phyloP scores from a whole-genome alignment of 2,113 vertebrate species.

The Cebus imitator region DNA sequence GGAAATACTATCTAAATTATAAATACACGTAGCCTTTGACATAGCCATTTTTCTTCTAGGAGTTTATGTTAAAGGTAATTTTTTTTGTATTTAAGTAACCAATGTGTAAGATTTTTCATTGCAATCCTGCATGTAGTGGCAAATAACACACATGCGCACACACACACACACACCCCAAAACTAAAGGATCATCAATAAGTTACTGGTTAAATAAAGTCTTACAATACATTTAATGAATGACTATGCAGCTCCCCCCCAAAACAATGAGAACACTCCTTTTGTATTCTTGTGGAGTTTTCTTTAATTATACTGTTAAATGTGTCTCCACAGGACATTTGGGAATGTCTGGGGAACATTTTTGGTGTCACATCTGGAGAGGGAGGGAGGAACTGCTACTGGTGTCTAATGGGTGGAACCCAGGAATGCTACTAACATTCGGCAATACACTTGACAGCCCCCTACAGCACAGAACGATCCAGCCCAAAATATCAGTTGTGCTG shows the following conservation, averaged over 20 bases:
- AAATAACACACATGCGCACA: neutral
- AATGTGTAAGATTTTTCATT: neutral
- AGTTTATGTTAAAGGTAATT: neutral
- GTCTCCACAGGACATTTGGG: neutral
- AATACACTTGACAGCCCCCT: neutral
- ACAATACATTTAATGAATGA: neutral
- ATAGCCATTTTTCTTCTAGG: constrained; percentile 4
- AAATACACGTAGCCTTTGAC: neutral
- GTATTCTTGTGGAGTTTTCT: neutral
- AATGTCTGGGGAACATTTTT: neutral
- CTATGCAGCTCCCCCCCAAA: neutral
- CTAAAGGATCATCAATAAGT: neutral
- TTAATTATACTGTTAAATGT: neutral
- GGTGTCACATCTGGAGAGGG: neutral
- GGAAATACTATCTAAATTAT: neutral
- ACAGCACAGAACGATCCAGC: neutral
- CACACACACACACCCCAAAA: neutral
- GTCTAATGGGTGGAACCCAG: neutral
- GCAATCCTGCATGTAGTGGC: neutral
- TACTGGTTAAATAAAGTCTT: neutral
- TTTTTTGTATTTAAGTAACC: neutral
- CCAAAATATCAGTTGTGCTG: neutral
- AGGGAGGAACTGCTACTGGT: neutral
- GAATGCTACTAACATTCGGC: neutral
- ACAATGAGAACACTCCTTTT: neutral